These are phyloP conservation scores for Nasonia giraulti DNA, from an alignment of 1,140 invertebrate species.

Conservation along the genomic window DNA sequence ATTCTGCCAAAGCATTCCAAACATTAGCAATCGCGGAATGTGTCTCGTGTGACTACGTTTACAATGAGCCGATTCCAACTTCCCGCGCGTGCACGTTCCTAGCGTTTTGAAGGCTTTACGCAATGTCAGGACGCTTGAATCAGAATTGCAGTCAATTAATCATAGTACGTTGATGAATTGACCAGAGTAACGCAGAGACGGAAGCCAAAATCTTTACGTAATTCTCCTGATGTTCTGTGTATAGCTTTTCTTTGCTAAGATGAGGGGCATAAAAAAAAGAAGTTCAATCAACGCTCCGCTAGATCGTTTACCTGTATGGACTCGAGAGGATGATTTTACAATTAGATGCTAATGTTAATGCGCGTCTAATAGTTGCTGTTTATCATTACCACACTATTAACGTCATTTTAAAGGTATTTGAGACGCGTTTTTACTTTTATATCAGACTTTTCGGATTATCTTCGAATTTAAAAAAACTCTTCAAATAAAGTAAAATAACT, in stretches of 20 bases:
- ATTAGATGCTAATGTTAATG: background rate
- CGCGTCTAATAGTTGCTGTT: background rate
- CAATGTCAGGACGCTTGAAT: conserved; percentile 12
- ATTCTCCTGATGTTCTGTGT: background rate
- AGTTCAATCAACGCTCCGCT: conserved; percentile 6
- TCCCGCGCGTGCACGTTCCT: background rate
- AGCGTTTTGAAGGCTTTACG: conserved; percentile 21
- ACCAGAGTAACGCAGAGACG: background rate
- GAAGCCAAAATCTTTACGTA: conserved; percentile 40
- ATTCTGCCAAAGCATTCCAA: background rate
- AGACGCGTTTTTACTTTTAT: no score
- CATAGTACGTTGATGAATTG: conserved; percentile 37
- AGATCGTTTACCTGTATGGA: background rate
- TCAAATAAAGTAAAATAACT: background rate
- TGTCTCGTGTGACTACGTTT: background rate
- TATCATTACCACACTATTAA: background rate
- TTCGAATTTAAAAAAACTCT: background rate
- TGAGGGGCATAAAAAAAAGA: background rate
- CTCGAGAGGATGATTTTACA: background rate
- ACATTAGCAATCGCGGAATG: background rate
- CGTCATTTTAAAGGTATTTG: no score
- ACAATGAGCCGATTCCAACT: conserved; percentile 10
- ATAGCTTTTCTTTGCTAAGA: background rate
- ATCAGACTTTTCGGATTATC: no score
- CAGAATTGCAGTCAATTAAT: conserved; percentile 44